Conservation (phyloP, 2,113 vertebrate species). For the Hipposideros armiger region DNA sequence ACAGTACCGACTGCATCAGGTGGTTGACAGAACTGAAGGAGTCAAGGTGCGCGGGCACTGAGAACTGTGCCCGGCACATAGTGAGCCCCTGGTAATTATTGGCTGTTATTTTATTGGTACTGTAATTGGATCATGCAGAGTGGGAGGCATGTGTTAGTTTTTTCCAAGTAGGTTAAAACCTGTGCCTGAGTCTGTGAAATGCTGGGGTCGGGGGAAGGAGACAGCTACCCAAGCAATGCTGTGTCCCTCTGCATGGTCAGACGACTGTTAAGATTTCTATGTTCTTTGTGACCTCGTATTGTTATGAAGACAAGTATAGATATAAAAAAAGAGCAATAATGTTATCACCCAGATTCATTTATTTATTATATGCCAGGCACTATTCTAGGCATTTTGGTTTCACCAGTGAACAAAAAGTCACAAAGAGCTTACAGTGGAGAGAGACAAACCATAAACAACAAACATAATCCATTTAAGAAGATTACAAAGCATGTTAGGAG, state of each 20-base stretch:
- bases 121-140: slow-evolving; percentile 13
- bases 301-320: not conserved
- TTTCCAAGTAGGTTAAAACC: slow-evolving; percentile 23
- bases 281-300: not conserved
- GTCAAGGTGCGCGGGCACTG: not conserved
- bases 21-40: not conserved
- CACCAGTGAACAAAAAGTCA: slow-evolving; percentile 14
- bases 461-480: not conserved
- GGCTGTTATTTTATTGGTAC: slow-evolving; percentile 44
- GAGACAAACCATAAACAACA: not conserved
- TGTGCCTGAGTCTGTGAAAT: slow-evolving; percentile 55
- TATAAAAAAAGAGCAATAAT: not conserved
- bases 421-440: slow-evolving; percentile 28
- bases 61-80: not conserved
- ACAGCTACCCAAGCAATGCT: not conserved
- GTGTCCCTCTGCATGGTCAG: not conserved
- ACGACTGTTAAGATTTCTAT: not conserved
- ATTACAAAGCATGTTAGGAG: not conserved
- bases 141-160: not conserved
- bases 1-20: not conserved
- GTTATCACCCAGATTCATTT: slow-evolving; percentile 16
- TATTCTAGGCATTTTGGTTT: not conserved
- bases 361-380: slow-evolving; percentile 42
- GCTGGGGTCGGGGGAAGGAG: not conserved
- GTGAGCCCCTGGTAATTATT: not conserved